Conservation (phyloP, 2,888 invertebrate genomes). For the Chymomyza caudatula region DNA sequence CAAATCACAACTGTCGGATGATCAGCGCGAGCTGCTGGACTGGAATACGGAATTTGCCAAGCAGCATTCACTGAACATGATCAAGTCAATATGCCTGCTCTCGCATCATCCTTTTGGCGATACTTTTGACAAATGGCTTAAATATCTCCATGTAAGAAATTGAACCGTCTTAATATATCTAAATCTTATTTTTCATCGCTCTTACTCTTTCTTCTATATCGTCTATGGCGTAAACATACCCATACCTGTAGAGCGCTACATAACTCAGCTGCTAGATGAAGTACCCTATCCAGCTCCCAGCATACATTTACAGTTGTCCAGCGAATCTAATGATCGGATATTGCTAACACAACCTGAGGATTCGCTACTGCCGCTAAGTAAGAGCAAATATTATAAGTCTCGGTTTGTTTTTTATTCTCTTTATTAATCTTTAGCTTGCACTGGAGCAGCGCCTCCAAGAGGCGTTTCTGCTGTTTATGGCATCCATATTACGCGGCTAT, state of each 20-base stretch:
- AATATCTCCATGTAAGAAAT: slow-evolving; percentile 86
- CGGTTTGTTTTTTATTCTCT: background rate
- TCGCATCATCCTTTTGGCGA: slow-evolving; percentile 99
- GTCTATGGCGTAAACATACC: slow-evolving; percentile 85
- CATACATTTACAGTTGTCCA: slow-evolving; percentile 87
- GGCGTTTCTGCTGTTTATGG: slow-evolving; percentile 97
- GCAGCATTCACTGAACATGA: slow-evolving; percentile 86
- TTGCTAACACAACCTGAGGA: slow-evolving; percentile 97
- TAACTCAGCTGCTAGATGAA: slow-evolving; percentile 95
- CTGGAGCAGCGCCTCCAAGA: slow-evolving; percentile 97
- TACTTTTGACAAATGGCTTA: slow-evolving; percentile 95
- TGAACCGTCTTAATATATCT: background rate
- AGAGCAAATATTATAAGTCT: background rate
- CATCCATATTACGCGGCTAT: slow-evolving; percentile 93
- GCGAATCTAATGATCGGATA: slow-evolving; percentile 85
- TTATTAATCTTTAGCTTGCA: slow-evolving; percentile 81
- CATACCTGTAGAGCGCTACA: slow-evolving; percentile 96
- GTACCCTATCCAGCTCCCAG: slow-evolving; percentile 98
- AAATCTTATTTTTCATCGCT: no score
- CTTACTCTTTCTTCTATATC: background rate
- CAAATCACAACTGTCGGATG: slow-evolving; percentile 83
- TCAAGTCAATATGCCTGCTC: slow-evolving; percentile 95
- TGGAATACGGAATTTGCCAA: slow-evolving; percentile 80
- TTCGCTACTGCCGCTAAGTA: slow-evolving; percentile 92
- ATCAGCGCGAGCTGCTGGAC: slow-evolving; percentile 86